Conservation (phyloP, 2,888 invertebrate genomes). For the Sinohyriopsis cumingii region DNA sequence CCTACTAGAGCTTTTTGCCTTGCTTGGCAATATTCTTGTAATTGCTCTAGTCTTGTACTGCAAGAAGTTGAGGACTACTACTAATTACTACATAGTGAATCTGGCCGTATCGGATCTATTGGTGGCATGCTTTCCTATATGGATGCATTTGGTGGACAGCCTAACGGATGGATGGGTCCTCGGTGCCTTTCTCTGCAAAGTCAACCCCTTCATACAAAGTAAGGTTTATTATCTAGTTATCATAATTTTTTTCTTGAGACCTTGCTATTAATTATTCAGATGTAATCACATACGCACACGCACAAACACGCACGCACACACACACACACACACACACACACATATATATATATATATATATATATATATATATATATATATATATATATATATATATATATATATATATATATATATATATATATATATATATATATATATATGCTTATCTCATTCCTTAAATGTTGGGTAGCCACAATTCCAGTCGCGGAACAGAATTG, state of each 20-base stretch:
- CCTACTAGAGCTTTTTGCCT: conserved; percentile 45
- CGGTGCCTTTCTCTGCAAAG: conserved; percentile 82
- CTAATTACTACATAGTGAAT: conserved; percentile 67
- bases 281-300: no score
- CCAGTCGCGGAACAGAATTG: no score
- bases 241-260: neutral
- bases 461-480: no score
- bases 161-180: conserved; percentile 86
- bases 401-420: no score
- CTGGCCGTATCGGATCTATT: conserved; percentile 64
- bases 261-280: neutral
- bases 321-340: no score
- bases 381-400: no score
- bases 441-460: no score
- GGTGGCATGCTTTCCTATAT: conserved; percentile 78
- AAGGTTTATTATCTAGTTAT: conserved; percentile 32
- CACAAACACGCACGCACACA: no score
- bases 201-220: conserved; percentile 86
- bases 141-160: conserved; percentile 83
- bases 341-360: no score
- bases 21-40: conserved; percentile 56
- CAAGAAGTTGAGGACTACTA: conserved; percentile 63
- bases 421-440: no score
- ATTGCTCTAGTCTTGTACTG: conserved; percentile 52
- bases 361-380: no score